Percentiles rank a stretch among this genome's conserved stretches.
Conservation (phyloP, 2,113 vertebrate species). For the Natator depressus region DNA sequence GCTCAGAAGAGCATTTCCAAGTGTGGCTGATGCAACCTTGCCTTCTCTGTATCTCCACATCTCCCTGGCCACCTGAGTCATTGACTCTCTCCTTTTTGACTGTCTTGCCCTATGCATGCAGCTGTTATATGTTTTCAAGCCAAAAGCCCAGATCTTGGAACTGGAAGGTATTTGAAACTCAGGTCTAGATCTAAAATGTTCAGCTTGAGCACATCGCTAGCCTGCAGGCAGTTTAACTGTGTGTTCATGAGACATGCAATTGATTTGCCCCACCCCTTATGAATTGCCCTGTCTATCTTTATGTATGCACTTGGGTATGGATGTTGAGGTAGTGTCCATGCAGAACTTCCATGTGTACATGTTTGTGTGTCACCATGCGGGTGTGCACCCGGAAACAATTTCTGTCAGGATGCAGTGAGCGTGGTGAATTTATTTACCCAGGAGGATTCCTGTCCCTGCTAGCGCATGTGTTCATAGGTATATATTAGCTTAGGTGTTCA, state of each 20-base stretch:
- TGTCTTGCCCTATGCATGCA: neutral
- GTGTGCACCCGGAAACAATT: neutral
- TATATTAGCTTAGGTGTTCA: neutral
- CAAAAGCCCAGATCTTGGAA: neutral
- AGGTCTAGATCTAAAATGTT: neutral
- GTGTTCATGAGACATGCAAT: neutral
- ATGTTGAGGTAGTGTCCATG: neutral
- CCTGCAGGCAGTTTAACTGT: neutral
- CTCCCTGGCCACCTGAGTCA: neutral
- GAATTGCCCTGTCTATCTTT: neutral
- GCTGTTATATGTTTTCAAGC: neutral
- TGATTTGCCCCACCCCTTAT: neutral
- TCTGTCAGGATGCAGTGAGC: neutral
- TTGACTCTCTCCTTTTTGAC: neutral
- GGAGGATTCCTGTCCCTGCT: neutral
- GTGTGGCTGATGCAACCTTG: neutral
- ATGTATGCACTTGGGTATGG: neutral
- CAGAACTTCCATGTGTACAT: neutral
- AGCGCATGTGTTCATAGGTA: neutral
- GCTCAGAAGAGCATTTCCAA: neutral
- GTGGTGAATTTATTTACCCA: neutral
- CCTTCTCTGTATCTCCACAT: fast-evolving
- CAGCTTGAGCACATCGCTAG: neutral
- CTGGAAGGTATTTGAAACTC: neutral
- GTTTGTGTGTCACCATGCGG: neutral